Conservation (phyloP, 2,113 vertebrate species). For the Anarrhichthys ocellatus region DNA sequence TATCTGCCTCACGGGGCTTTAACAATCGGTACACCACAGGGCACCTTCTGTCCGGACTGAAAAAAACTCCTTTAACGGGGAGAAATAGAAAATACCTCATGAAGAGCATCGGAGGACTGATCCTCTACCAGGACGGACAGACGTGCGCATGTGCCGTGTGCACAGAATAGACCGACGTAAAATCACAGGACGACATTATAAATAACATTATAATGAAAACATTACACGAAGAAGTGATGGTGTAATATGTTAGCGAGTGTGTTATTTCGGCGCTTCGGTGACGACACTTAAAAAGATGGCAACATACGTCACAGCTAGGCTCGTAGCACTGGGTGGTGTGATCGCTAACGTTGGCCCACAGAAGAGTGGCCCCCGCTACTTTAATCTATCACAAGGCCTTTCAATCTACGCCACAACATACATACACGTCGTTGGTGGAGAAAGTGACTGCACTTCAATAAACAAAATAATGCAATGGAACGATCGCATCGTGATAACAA, state of each 20-base stretch:
- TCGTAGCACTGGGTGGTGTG: slow-evolving; percentile 12
- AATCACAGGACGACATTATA: neutral
- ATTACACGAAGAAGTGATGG: neutral
- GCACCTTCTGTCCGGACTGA: neutral
- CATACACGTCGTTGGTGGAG: neutral
- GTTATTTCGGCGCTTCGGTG: neutral
- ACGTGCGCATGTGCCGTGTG: too few relatives aligned
- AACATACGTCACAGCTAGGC: neutral
- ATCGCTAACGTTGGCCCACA: neutral
- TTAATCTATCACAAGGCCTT: slow-evolving; percentile 39
- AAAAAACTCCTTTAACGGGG: too few relatives aligned
- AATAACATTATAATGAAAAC: neutral
- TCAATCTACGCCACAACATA: slow-evolving; percentile 49
- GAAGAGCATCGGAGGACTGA: neutral
- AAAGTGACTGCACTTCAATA: neutral
- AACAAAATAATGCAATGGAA: fast-evolving
- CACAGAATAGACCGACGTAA: too few relatives aligned
- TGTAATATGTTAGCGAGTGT: neutral
- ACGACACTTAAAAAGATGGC: slow-evolving; percentile 31
- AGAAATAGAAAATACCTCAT: too few relatives aligned
- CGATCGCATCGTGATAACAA: fast-evolving
- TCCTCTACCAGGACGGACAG: too few relatives aligned
- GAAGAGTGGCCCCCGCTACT: neutral
- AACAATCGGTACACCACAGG: too few relatives aligned
- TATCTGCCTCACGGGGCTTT: too few relatives aligned